phyloP scores from a whole-genome alignment of 1,140 invertebrate species.

The Orius laevigatus region DNA sequence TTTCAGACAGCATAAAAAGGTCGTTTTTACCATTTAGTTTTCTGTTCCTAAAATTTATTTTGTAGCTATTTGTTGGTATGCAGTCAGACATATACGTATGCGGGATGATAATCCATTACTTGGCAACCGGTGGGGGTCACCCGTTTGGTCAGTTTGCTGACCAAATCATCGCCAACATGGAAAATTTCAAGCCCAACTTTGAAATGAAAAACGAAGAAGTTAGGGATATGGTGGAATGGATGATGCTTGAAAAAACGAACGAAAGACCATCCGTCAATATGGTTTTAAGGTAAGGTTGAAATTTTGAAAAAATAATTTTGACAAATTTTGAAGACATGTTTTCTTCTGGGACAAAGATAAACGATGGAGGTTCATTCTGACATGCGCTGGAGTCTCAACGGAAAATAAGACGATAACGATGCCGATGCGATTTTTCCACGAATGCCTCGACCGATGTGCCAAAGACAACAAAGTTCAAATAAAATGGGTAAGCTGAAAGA shows the following conservation, averaged over 20 bases:
- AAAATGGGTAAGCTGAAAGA: slow-evolving; percentile 7
- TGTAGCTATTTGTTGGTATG: background rate
- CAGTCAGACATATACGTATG: slow-evolving; percentile 26
- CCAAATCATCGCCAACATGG: slow-evolving; percentile 25
- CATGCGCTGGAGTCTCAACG: slow-evolving; percentile 19
- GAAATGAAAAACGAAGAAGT: slow-evolving; percentile 19
- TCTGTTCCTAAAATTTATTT: too few species aligned
- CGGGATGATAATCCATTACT: slow-evolving; percentile 27
- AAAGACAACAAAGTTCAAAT: slow-evolving; percentile 2
- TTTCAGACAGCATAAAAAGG: too few species aligned
- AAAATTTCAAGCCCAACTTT: slow-evolving; percentile 18
- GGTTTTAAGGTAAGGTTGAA: slow-evolving; percentile 23
- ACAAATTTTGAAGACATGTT: slow-evolving; percentile 24
- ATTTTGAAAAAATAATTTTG: background rate
- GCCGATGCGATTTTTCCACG: slow-evolving; percentile 2
- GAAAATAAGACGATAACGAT: background rate
- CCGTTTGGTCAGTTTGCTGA: slow-evolving; percentile 24
- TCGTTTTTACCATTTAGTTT: slow-evolving; percentile 19
- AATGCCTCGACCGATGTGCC: slow-evolving; percentile 3
- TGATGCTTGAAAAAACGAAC: slow-evolving; percentile 23
- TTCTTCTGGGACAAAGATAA: slow-evolving; percentile 25
- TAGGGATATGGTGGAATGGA: slow-evolving; percentile 25
- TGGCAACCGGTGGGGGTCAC: slow-evolving; percentile 25
- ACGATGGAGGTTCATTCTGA: slow-evolving; percentile 26
- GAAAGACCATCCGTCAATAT: slow-evolving; percentile 24